Percentiles rank a stretch among this genome's conserved stretches.
These are phyloP conservation scores for Holothuria scabra DNA, from an alignment of 53 echinoderm and acorn worm species.

Conservation along the genomic window DNA sequence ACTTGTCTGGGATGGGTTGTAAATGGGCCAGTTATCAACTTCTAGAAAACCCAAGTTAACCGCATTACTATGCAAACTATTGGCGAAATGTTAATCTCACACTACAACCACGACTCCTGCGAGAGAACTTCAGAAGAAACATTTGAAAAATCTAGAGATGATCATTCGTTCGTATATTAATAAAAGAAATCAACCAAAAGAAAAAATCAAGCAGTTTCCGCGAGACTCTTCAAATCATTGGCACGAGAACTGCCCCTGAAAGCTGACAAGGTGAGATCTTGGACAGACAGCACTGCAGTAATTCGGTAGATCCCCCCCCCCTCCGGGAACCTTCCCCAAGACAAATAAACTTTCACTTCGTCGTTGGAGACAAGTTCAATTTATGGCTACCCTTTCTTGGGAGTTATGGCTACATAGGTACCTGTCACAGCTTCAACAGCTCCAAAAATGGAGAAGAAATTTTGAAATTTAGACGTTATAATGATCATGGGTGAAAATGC, in stretches of 20 bases:
- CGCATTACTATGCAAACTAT: slow-evolving; percentile 15
- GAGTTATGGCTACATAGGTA: slow-evolving; percentile 36
- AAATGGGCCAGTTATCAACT: background rate
- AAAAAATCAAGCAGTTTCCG: no score
- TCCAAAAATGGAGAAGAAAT: slow-evolving; percentile 57
- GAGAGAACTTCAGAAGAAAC: slow-evolving; percentile 60
- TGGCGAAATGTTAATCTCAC: background rate
- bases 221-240: no score
- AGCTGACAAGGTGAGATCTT: no score
- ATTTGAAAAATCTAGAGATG: slow-evolving; percentile 61
- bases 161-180: slow-evolving; percentile 17
- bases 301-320: no score
- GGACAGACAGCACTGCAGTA: no score
- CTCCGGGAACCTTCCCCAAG: background rate
- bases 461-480: slow-evolving; percentile 59
- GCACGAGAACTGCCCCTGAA: slow-evolving; percentile 62
- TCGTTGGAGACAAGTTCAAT: slow-evolving; percentile 51
- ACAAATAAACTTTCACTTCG: background rate
- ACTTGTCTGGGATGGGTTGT: slow-evolving; percentile 43
- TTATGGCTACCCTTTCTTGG: slow-evolving; percentile 61
- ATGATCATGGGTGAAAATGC: slow-evolving; percentile 51
- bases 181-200: slow-evolving; percentile 35
- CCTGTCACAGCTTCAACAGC: slow-evolving; percentile 53
- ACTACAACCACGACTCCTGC: slow-evolving; percentile 59
- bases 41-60: background rate